These are phyloP conservation scores for Morone chrysops DNA, from an alignment of 2,113 vertebrate genomes.

Conservation along the genomic window DNA sequence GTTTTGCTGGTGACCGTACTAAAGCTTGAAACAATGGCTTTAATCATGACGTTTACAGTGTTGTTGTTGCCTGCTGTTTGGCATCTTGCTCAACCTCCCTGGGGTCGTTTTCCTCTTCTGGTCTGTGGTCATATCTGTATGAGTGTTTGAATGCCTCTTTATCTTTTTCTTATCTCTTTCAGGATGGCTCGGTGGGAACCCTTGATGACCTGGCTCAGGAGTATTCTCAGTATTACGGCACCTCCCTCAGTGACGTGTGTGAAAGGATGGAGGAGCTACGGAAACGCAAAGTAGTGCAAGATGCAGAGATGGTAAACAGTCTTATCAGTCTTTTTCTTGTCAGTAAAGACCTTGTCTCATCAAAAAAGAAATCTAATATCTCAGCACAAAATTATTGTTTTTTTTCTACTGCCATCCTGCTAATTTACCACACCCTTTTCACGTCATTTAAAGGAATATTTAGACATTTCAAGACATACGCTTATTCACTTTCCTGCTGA, in stretches of 20 bases:
- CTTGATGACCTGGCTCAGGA: slow-evolving; percentile 95
- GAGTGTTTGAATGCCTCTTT: slow-evolving; percentile 27
- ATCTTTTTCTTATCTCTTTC: slow-evolving; percentile 56
- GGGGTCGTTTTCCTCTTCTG: slow-evolving; percentile 19
- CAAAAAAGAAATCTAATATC: background rate
- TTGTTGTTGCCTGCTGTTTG: slow-evolving; percentile 9
- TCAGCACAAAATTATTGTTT: background rate
- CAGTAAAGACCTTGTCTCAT: background rate
- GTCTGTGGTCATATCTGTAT: background rate
- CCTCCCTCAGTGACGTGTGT: slow-evolving; percentile 92
- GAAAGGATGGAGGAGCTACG: slow-evolving; percentile 97
- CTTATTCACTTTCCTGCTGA: background rate
- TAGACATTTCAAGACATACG: background rate
- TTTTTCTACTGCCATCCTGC: background rate
- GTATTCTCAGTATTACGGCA: slow-evolving; percentile 96
- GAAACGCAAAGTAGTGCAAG: slow-evolving; percentile 90
- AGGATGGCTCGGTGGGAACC: slow-evolving; percentile 96
- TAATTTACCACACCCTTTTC: background rate
- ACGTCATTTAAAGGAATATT: background rate
- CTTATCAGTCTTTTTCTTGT: background rate
- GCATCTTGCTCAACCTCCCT: slow-evolving; percentile 9
- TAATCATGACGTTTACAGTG: slow-evolving; percentile 36
- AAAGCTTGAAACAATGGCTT: slow-evolving; percentile 54
- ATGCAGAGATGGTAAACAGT: slow-evolving; percentile 88
- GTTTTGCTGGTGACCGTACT: slow-evolving; percentile 5